Percentiles rank a stretch among this genome's conserved stretches.
These are phyloP conservation scores for Cyrtodaria siliqua DNA, from an alignment of 2,888 invertebrate species.

Conservation along the genomic window DNA sequence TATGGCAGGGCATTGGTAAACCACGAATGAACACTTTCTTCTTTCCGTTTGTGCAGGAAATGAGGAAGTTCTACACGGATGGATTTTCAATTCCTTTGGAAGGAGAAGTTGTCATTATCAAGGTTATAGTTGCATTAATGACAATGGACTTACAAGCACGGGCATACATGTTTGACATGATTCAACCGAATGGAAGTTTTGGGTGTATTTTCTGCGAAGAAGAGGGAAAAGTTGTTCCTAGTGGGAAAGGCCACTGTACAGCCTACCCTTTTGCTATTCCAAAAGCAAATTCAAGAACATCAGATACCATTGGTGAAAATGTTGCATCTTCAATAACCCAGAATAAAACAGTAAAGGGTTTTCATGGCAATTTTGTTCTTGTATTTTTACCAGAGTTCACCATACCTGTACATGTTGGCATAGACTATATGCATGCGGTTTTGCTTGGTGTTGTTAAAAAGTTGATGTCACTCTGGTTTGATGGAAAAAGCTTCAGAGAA, in stretches of 20 bases:
- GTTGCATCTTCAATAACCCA: conserved; percentile 4
- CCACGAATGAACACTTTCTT: conserved; percentile 17
- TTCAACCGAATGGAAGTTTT: conserved; percentile 26
- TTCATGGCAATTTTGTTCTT: conserved; percentile 12
- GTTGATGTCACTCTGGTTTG: conserved; percentile 44
- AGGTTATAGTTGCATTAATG: conserved; percentile 8
- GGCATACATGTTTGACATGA: conserved; percentile 29
- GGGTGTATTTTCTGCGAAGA: conserved; percentile 19
- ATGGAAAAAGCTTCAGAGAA: neutral
- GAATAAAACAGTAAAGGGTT: conserved; percentile 2
- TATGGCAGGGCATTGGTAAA: conserved; percentile 22
- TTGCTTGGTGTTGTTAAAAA: conserved; percentile 52
- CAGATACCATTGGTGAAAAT: neutral
- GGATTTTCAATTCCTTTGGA: conserved; percentile 12
- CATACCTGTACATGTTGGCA: conserved; percentile 8
- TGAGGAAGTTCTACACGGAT: conserved; percentile 7
- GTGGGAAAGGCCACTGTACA: conserved; percentile 37
- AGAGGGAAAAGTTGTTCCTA: conserved; percentile 1
- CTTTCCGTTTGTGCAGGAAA: conserved; percentile 13
- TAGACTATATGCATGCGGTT: conserved; percentile 67
- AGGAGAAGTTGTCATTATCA: conserved; percentile 3
- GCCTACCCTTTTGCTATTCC: conserved; percentile 18
- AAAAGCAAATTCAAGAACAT: conserved; percentile 1
- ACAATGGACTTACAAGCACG: conserved; percentile 34
- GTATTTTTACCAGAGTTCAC: conserved; percentile 8